Evolutionary conservation across 2,113 vertebrate genomes (phyloP), one percentile per base, ranked within the genome.

Genomic region (Ptyas mucosa): DNA sequence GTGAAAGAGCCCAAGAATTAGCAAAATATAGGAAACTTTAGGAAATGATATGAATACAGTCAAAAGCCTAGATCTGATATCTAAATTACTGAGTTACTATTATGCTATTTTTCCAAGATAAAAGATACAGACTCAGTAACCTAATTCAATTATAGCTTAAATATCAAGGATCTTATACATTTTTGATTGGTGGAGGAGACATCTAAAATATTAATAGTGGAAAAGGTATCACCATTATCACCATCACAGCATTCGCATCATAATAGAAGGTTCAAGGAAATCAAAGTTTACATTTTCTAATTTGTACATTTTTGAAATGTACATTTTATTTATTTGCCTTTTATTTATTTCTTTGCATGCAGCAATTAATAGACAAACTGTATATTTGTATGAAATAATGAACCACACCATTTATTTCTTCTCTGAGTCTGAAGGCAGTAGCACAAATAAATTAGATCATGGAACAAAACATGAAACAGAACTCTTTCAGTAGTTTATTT

Each of bases 201-300:
- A 29, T 34, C n/a, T 85, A 55, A 21, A 15, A 49, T 89, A 29
- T 89, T 57, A 89, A 49, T 15, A 18, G 58, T 52, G 3, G 23
- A 69, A 91, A 64, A 26, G 7, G 11, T 29, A 89, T 14, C 12
- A 87, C 18, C 14, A 52, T 2, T 4, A 18, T 91, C 26, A 34
- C 69, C 69, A 75, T 8, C 24, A 55, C 1, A 89, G 29, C 20
- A 57, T 57, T 57, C 26, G 3, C 11, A 89, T 8, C 55, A 55
- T 14, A 89, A 89, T 29, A 92, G 14, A 89, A 23, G 12, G 49
- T 24, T 53, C 23, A 92, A 89, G 81, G 53, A 92, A 92, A 34
- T 43, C 10, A 57, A 55, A 81, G 53, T 8, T 11, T 55, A 92
- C 96, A 95, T 94, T 95, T 96, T 92, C 91, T 92, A 94, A 93